These are phyloP conservation scores for Anguilla marmorata DNA, from an alignment of 2,797 vertebrate genomes.

Conservation along the genomic window DNA sequence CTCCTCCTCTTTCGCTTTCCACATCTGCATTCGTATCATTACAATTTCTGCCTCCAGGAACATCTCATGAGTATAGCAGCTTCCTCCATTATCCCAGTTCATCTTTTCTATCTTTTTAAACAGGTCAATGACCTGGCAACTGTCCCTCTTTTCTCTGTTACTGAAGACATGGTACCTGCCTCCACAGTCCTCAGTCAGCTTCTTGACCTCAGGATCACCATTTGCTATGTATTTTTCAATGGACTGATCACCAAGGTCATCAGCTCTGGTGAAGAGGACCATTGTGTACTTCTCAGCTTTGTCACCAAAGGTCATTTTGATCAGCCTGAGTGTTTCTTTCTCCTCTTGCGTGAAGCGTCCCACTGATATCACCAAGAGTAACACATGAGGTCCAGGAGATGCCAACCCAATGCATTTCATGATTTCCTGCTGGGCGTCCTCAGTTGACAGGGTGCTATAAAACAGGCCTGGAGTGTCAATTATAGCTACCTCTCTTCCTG, in stretches of 20 bases:
- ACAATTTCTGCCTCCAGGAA: not conserved
- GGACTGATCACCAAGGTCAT: not conserved
- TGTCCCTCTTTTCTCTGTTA: not conserved
- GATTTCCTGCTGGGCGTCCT: conserved; percentile 13
- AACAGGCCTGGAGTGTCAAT: conserved; percentile 53
- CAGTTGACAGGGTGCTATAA: not conserved
- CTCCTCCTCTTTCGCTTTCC: not conserved
- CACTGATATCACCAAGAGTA: conserved; percentile 9
- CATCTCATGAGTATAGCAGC: conserved; percentile 7
- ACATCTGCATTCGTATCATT: not conserved
- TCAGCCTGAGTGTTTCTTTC: not conserved
- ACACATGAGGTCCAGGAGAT: conserved; percentile 26
- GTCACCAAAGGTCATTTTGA: not conserved
- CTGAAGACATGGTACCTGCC: conserved; percentile 10
- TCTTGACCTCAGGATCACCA: not conserved
- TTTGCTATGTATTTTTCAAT: conserved; percentile 15
- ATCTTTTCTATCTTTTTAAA: not conserved
- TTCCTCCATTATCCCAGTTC: conserved; percentile 5
- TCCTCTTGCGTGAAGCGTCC: conserved; percentile 19
- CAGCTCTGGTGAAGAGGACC: not conserved
- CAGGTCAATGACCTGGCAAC: not conserved
- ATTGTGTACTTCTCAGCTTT: not conserved
- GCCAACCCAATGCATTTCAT: conserved; percentile 17
- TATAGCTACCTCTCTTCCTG: not conserved
- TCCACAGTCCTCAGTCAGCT: conserved; percentile 17